Base-by-base conservation (phyloP, 2,888 invertebrate genomes). In the Chrysopilus asiliformis region DNA sequence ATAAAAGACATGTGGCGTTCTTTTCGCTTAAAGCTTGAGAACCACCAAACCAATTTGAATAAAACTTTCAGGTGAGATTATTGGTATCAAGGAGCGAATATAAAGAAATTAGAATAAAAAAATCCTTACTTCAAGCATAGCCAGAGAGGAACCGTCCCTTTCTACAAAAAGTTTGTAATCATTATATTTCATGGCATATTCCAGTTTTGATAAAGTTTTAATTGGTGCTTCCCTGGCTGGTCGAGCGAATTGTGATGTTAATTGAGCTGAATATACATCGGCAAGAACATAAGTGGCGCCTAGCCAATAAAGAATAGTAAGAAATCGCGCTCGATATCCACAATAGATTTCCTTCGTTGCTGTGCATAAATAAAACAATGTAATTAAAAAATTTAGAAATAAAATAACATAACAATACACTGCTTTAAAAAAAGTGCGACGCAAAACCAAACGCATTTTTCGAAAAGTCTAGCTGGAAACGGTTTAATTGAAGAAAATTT, bases 231-330 rank as follows among this genome's bases (percentile, higher is more conserved):
- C 82, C 49, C 75, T 67, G 0, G 79, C 77, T 3, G 82, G 82
- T 33, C 74, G 67, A 0, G 82, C 81, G 39, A 82, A 66, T 16
- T 82, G 64, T 3, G 81, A 81, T 8, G 81, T 82, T 42, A 82
- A 57, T 56, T 80, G 81, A 0, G 82, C 81, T 0, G 81, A 80
- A 54, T 82, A 82, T 68, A 82, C 77, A 55, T 81, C 81, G 0
- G 77, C 79, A 32, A 82, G 73, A 4, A 82, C 79, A 53, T 82
- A 82, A 1, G 82, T 82, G 2, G 79, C 77, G 18, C 77, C 75
- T n/a, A 82, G 66, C 34, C 79, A 79, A 31, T 81, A 68, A 3
- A 81, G 59, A 18, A 78, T 73, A 10, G 74, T 70, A n/a, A 81
- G 69, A 29, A 79, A 68, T 32, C 80, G 70, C 2, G 76, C 74